A percentile compares a stretch with the other conserved stretches of the same genome.
These are phyloP conservation scores for Resseliella maxima DNA, from an alignment of 2,888 invertebrate species.

Conservation along the genomic window DNA sequence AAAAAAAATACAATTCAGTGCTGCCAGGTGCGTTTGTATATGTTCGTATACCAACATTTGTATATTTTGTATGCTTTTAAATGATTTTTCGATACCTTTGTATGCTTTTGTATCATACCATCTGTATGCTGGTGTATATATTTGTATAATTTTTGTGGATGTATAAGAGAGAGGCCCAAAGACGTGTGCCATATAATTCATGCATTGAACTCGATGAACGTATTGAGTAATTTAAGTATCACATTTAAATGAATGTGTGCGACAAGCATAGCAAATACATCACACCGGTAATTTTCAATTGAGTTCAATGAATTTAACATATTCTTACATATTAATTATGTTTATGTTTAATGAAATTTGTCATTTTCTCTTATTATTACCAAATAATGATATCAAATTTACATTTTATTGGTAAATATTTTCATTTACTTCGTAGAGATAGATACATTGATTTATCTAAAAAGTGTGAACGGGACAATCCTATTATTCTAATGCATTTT, in stretches of 20 bases:
- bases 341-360: neutral
- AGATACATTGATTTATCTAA: neutral
- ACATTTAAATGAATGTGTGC: neutral
- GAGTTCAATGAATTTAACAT: slow-evolving; percentile 23
- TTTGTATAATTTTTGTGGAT: too few species aligned
- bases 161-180: neutral
- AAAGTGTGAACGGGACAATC: neutral
- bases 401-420: neutral
- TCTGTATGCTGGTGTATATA: too few species aligned
- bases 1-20: neutral
- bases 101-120: too few species aligned
- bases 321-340: neutral
- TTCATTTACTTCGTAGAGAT: neutral
- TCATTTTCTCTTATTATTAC: too few species aligned
- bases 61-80: too few species aligned
- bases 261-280: neutral
- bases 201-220: slow-evolving; percentile 17
- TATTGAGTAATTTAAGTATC: neutral
- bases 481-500: slow-evolving; percentile 2
- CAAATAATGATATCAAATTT: neutral
- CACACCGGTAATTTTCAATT: slow-evolving; percentile 16
- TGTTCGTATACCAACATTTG: neutral
- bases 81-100: too few species aligned
- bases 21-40: neutral
- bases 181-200: slow-evolving; percentile 37